Base-by-base conservation (phyloP, 2,113 vertebrate species). In the Charadrius vociferus region DNA sequence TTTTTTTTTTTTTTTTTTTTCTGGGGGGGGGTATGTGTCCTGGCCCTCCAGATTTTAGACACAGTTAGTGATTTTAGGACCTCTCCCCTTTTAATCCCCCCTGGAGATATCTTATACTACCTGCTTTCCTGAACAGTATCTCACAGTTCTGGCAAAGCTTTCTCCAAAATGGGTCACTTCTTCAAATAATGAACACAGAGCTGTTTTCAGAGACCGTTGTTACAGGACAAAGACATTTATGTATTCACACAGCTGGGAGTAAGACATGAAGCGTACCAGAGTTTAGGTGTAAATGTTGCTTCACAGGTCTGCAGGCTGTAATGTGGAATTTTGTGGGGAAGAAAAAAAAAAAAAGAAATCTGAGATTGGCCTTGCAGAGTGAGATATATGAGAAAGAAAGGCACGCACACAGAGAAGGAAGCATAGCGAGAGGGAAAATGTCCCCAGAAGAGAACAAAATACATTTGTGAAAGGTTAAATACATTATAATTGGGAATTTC, bases 351-450 rank as follows among this genome's bases (percentile, higher is more conserved):
- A 10, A 58, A 66, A 30, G 8, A 12, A 10, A 15, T 9, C n/a
- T 22, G 39, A 84, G 74, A 43, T 22, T 5, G 56, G n/a, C 62
- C 27, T 0, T 58, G 55, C 36, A 65, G 52, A 63, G 59, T 61
- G 17, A 72, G 47, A n/a, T 8, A 19, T 12, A 27, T 34, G 52
- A 79, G 66, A 39, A 65, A 68, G 39, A 29, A 85, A 79, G 56
- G 41, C 22, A 36, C 0, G 1, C 13, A 36, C 1, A 0, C 5
- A 0, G 1, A 59, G 71, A 30, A 55, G 22, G 18, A 62, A 91
- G 27, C 32, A 26, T 24, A 43, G 43, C 18, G 70, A 12, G 15
- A 3, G 7, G 15, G 4, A 0, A 5, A 15, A 49, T 71, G 17
- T 30, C 49, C 59, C 23, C 81, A 59, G 36, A 55, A 81, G 10